phyloP scores from a whole-genome alignment of 2,888 invertebrate genomes.

The Pammene fasciana region DNA sequence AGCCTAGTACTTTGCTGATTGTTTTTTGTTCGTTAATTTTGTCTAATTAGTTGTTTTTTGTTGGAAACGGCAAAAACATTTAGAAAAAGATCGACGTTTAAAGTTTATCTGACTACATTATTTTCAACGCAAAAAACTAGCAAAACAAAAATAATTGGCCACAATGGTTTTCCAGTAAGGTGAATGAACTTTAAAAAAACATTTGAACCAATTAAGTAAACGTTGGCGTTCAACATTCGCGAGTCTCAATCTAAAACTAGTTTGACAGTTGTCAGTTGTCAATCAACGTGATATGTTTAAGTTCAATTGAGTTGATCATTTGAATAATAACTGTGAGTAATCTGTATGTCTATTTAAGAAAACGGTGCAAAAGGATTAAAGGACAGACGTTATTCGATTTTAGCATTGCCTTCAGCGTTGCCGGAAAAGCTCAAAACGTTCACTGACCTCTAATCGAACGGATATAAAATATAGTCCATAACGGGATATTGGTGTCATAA shows the following conservation, averaged over 20 bases:
- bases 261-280: constrained; percentile 2
- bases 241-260: no score
- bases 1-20: constrained; percentile 52
- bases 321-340: not conserved
- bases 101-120: not conserved
- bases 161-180: not conserved
- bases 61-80: constrained; percentile 18
- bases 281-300: constrained; percentile 7
- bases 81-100: constrained; percentile 8
- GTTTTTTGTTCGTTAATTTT: constrained; percentile 48
- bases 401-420: not conserved
- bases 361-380: no score
- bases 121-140: not conserved
- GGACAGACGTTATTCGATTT: no score
- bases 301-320: constrained; percentile 1
- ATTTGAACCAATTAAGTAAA: not conserved
- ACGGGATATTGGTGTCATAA: constrained; percentile 29
- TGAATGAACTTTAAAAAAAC: not conserved
- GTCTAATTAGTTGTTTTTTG: constrained; percentile 40
- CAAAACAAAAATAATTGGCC: constrained; percentile 17
- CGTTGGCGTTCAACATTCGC: not conserved
- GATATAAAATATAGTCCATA: constrained; percentile 18
- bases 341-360: not conserved
- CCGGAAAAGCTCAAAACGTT: not conserved
- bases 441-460: not conserved